phyloP scores from a whole-genome alignment of 2,113 vertebrate genomes.

The Nipponia nippon region DNA sequence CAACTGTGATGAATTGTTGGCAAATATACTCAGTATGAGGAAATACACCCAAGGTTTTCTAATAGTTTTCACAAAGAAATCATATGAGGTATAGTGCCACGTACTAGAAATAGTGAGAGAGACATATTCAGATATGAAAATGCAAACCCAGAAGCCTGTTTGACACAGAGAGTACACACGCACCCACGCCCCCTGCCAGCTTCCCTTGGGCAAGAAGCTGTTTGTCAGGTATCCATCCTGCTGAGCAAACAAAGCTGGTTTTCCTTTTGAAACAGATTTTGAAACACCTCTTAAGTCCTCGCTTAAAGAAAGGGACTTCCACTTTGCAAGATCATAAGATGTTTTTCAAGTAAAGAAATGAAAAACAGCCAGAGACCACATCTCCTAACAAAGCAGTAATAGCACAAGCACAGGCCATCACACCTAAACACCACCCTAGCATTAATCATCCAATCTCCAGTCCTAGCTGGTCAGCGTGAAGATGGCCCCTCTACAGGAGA shows the following conservation, averaged over 20 bases:
- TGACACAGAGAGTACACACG: neutral
- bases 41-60: neutral
- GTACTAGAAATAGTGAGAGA: neutral
- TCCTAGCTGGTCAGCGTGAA: neutral
- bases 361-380: neutral
- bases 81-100: neutral
- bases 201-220: neutral
- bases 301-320: neutral
- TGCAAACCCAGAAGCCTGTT: neutral
- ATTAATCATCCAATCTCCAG: neutral
- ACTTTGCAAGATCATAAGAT: neutral
- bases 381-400: neutral
- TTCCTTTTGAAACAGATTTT: neutral
- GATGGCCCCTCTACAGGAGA: neutral
- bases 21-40: neutral
- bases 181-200: neutral
- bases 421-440: rapidly evolving
- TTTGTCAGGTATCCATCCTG: neutral
- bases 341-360: neutral
- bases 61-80: neutral
- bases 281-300: neutral
- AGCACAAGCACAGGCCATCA: neutral
- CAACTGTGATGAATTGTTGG: neutral
- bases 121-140: neutral
- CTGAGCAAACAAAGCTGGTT: neutral